These are phyloP conservation scores for Conus betulinus DNA, from an alignment of 1,140 invertebrate species.

Conservation along the genomic window DNA sequence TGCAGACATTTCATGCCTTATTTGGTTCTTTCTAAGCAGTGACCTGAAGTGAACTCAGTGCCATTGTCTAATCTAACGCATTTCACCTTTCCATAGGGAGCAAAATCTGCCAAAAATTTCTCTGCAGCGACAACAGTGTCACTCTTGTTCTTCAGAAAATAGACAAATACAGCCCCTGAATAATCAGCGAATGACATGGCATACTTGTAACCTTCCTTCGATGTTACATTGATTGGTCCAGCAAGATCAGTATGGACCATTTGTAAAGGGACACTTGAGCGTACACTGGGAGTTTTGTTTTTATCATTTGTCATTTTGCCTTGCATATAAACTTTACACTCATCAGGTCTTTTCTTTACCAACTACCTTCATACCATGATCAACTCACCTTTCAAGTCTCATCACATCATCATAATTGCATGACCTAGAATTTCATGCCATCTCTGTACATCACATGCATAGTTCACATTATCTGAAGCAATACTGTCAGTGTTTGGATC, in stretches of 20 bases:
- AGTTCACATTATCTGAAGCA: neutral
- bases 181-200: neutral
- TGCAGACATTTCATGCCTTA: neutral
- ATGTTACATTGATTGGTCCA: neutral
- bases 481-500: neutral
- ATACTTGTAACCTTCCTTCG: neutral
- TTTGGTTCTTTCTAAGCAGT: neutral
- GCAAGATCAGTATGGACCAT: neutral
- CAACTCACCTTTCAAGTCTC: neutral
- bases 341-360: neutral
- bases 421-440: neutral
- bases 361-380: neutral
- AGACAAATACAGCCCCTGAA: constrained; percentile 15
- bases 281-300: neutral
- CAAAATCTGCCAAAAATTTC: constrained; percentile 12
- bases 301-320: neutral
- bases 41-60: neutral
- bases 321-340: constrained; percentile 1
- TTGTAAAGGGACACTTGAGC: neutral
- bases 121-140: neutral
- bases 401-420: neutral
- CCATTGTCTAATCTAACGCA: constrained; percentile 7
- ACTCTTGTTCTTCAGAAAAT: constrained; percentile 1
- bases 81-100: neutral
- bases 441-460: neutral